Base-by-base conservation (phyloP, 2,113 vertebrate genomes). In the Colistium nudipinnis region DNA sequence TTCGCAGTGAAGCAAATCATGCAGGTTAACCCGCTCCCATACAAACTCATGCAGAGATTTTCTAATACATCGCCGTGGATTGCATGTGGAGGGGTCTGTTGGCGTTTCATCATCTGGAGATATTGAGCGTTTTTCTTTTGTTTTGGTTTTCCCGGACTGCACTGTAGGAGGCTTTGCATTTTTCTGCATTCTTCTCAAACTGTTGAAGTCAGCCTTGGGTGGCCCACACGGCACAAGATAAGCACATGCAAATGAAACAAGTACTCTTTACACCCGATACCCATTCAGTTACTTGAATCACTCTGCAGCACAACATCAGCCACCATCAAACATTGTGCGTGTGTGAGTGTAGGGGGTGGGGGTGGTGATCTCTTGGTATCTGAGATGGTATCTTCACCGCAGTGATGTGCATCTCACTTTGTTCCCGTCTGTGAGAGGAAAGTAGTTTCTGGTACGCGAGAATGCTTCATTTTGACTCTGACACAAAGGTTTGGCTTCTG, bases 391-490 rank as follows among this genome's bases (percentile, higher is more conserved):
- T 65, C 64, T 51, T 10, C 25, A 36, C 47, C 22, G 16, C 60
- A 24, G 41, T 10, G 44, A 53, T 14, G 54, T 57, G 59, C 69
- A 59, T 70, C 38, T 35, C 44, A 47, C 61, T 76, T 12, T 19
- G 36, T 61, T 19, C 16, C 24, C 3, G 6, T 74, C 48, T 45
- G 24, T 16, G 10, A 63, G 76, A 72, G 60, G 67, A 76, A 75
- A 72, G 62, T 28, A 0, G 41, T 56, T 63, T 66, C 35, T 24
- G 25, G 51, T 36, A 22, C 31, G 38, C 25, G 22, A 41, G 27
- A 61, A 39, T 44, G 43, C 44, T 70, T 59, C 62, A 62, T 78
- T 62, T 75, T 16, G 22, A n/a, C 55, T 71, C 62, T 67, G 57
- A 63, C 59, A 22, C 45, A 24, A 66, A 66, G 39, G 52, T 72